These are phyloP conservation scores for Salvelinus fontinalis DNA, from an alignment of 2,113 vertebrate species.

Conservation along the genomic window DNA sequence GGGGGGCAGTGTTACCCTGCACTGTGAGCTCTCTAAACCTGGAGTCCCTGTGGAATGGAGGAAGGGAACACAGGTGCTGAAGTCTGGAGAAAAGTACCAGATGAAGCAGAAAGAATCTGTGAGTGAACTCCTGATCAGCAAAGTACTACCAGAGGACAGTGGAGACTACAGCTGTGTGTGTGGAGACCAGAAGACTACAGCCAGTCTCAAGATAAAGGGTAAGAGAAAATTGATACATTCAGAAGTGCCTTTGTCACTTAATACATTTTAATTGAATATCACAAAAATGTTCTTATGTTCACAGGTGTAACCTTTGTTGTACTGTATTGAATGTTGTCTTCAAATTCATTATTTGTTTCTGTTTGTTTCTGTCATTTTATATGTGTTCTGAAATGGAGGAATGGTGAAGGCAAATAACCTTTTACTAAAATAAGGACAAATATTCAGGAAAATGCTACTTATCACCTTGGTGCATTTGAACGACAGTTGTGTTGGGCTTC, in stretches of 20 bases:
- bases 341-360: neutral
- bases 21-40: slow-evolving; percentile 76
- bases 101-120: slow-evolving; percentile 62
- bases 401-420: neutral
- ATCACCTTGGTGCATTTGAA: neutral
- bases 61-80: slow-evolving; percentile 72
- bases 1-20: slow-evolving; percentile 69
- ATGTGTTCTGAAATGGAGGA: neutral
- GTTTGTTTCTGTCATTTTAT: neutral
- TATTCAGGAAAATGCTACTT: neutral
- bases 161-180: slow-evolving; percentile 76
- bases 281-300: neutral
- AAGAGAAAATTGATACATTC: slow-evolving; percentile 24
- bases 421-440: neutral
- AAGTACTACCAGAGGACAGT: slow-evolving; percentile 68
- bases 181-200: slow-evolving; percentile 74
- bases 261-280: neutral
- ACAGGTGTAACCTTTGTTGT: neutral
- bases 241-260: neutral
- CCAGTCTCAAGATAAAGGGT: slow-evolving; percentile 72
- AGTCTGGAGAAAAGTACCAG: slow-evolving; percentile 69
- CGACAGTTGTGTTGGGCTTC: neutral
- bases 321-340: neutral
- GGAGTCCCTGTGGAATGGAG: slow-evolving; percentile 76
- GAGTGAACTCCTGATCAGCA: slow-evolving; percentile 74